Percentiles rank a stretch among this genome's conserved stretches.
phyloP scores from a whole-genome alignment of 2,113 vertebrate species.

The Nymphicus hollandicus region DNA sequence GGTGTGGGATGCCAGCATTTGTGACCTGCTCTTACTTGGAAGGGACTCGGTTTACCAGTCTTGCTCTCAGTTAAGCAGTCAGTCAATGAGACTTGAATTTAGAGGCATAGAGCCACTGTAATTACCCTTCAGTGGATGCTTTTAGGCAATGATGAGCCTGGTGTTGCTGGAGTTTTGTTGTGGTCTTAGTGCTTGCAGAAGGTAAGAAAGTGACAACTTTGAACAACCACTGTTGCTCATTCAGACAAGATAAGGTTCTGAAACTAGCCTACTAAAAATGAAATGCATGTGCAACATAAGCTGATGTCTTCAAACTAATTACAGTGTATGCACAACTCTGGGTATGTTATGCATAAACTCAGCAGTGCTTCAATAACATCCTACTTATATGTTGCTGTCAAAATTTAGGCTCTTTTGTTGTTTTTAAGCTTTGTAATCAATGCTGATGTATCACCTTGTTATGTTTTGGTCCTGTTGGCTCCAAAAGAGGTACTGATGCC shows the following conservation, averaged over 20 bases:
- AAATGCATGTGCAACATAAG: background rate
- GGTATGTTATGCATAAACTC: background rate
- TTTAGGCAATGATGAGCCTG: background rate
- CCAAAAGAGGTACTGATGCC: background rate
- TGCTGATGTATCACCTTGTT: background rate
- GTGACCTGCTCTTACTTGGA: background rate
- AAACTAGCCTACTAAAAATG: background rate
- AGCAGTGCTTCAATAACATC: background rate
- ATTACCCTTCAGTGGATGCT: background rate
- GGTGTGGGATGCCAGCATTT: accelerated
- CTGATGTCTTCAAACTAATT: background rate
- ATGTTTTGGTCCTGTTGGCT: background rate
- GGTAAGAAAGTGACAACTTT: background rate
- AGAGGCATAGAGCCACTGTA: background rate
- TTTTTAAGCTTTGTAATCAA: background rate
- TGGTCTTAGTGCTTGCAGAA: background rate
- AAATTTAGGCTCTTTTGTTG: background rate
- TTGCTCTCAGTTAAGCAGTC: background rate
- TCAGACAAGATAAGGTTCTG: background rate
- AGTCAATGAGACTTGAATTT: background rate
- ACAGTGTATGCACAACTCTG: background rate
- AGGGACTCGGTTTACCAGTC: background rate
- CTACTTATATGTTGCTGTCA: background rate
- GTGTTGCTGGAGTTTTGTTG: background rate
- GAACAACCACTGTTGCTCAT: background rate